phyloP scores from a whole-genome alignment of 2,113 vertebrate species.

The Ophthalmolycus amberensis region DNA sequence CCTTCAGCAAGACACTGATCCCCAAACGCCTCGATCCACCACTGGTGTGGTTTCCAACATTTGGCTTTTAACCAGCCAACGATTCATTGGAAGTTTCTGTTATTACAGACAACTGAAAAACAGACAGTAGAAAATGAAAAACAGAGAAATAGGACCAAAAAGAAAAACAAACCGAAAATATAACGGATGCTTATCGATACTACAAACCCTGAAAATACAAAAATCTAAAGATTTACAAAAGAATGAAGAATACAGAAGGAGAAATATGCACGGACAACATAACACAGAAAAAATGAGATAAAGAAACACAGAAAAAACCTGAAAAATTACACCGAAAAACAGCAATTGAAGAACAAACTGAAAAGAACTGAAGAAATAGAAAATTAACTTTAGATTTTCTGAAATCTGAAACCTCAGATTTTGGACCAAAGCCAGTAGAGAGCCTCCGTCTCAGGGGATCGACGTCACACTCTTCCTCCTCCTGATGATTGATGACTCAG shows the following conservation, averaged over 20 bases:
- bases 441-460: not conserved
- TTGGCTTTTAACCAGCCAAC: not conserved
- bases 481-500: constrained; percentile 55
- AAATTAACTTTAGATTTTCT: not conserved
- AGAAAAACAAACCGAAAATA: not conserved
- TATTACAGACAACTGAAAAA: not conserved
- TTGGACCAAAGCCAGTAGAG: not conserved
- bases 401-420: not conserved
- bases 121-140: not conserved
- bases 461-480: not conserved
- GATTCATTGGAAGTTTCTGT: not conserved
- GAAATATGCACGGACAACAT: too few relatives aligned
- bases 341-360: too few relatives aligned
- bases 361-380: not conserved
- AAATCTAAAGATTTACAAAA: not conserved
- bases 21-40: not conserved
- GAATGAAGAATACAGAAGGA: not conserved
- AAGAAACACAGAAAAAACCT: not conserved
- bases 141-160: not conserved
- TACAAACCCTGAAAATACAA: not conserved
- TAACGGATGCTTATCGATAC: not conserved
- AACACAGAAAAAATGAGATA: too few relatives aligned
- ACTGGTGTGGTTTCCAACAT: not conserved
- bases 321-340: not conserved
- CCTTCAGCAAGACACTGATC: not conserved